phyloP scores from a whole-genome alignment of 2,113 vertebrate genomes.

The Pristiophorus japonicus region DNA sequence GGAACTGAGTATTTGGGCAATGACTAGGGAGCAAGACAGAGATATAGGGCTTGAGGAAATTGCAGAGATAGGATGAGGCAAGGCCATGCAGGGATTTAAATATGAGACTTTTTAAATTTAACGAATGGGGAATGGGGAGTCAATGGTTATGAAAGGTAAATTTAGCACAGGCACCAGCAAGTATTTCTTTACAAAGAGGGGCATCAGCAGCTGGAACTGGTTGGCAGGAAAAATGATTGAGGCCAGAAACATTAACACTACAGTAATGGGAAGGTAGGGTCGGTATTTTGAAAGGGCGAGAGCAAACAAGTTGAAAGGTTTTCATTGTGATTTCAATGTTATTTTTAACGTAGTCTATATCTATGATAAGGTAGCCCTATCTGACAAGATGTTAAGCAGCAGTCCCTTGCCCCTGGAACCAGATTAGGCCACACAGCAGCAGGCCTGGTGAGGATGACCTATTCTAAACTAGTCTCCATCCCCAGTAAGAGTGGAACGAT shows the following conservation, averaged over 20 bases:
- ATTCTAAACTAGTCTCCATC: too few relatives aligned
- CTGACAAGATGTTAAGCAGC: background rate
- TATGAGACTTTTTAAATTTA: background rate
- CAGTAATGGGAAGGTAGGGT: background rate
- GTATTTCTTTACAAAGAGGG: background rate
- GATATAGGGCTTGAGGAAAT: background rate
- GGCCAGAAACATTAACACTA: background rate
- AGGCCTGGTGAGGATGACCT: background rate
- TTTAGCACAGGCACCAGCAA: background rate
- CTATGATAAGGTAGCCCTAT: background rate
- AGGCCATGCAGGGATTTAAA: background rate
- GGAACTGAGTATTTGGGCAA: background rate
- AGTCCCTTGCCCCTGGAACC: background rate
- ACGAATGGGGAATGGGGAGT: too few relatives aligned
- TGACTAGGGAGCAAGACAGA: background rate
- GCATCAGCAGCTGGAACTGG: background rate
- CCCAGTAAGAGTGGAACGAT: background rate
- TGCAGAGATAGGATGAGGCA: background rate
- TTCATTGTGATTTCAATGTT: background rate
- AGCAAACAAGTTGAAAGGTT: background rate
- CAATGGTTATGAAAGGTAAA: background rate
- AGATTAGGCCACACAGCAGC: background rate
- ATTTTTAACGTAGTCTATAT: background rate
- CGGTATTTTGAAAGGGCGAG: background rate
- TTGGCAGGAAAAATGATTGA: background rate